These are phyloP conservation scores for Cephalotes varians DNA, from an alignment of 2,888 invertebrate genomes.

Conservation along the genomic window DNA sequence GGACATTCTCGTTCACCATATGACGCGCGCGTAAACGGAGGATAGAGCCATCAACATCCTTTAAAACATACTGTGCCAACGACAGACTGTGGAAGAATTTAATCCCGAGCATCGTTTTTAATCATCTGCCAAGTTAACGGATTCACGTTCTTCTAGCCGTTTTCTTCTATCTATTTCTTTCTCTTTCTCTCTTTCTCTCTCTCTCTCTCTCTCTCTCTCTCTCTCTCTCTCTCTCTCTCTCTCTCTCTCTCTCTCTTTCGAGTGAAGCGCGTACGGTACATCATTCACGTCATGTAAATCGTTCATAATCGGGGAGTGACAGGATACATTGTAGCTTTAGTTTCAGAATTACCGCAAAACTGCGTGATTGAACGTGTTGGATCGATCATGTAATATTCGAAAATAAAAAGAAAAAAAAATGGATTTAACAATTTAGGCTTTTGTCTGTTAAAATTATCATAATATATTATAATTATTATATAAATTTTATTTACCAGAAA, in stretches of 20 bases:
- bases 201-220: background rate
- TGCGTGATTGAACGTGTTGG: conserved; percentile 26
- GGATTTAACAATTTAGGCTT: background rate
- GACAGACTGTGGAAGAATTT: conserved; percentile 41
- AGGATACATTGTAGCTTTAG: conserved; percentile 31
- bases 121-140: conserved; percentile 63
- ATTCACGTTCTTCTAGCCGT: background rate
- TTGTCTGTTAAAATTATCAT: background rate
- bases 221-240: background rate
- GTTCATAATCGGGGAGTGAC: conserved; percentile 34
- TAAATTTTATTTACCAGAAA: background rate
- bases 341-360: conserved; percentile 55
- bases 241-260: background rate
- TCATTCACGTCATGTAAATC: conserved; percentile 38
- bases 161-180: background rate
- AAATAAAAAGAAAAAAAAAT: background rate
- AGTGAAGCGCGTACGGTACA: conserved; percentile 36
- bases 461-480: background rate
- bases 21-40: conserved; percentile 51
- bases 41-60: conserved; percentile 34
- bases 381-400: background rate
- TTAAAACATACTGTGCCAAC: background rate
- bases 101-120: conserved; percentile 49
- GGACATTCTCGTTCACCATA: conserved; percentile 75
- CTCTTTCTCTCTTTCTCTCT: background rate